phyloP scores from a whole-genome alignment of 2,113 vertebrate species.

The Piliocolobus tephrosceles region DNA sequence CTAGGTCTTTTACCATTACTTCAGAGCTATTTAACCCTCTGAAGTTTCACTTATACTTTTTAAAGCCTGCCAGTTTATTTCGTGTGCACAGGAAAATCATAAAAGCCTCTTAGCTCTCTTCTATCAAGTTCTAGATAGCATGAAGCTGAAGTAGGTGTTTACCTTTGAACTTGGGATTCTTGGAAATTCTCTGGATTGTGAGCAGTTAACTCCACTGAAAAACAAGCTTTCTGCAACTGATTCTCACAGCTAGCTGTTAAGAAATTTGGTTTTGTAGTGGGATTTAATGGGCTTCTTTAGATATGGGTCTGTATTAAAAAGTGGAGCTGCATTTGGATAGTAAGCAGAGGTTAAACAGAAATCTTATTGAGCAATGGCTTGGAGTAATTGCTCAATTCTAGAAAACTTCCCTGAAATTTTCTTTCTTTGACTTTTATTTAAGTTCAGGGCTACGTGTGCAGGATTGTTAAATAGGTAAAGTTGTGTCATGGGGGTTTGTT shows the following conservation, averaged over 20 bases:
- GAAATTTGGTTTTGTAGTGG: neutral
- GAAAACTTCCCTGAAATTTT: neutral
- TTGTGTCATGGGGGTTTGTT: no score
- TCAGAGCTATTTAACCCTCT: neutral
- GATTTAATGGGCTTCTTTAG: neutral
- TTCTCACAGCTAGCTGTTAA: neutral
- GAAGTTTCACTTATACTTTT: constrained; percentile 50
- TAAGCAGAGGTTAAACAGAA: neutral
- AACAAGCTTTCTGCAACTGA: neutral
- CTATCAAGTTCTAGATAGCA: neutral
- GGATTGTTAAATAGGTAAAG: no score
- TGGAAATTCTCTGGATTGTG: neutral
- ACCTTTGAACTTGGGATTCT: constrained; percentile 39
- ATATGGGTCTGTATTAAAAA: neutral
- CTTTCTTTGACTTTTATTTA: no score
- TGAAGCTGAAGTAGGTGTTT: constrained; percentile 6
- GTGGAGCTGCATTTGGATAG: neutral
- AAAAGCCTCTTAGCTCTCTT: neutral
- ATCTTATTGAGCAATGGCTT: neutral
- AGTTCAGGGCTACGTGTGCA: no score
- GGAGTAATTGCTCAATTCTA: neutral
- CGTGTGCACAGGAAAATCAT: constrained; percentile 1
- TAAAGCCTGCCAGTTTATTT: neutral
- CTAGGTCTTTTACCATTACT: neutral
- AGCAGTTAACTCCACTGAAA: neutral